phyloP scores from a whole-genome alignment of 2,888 invertebrate species.

The Limnephilus rhombicus region DNA sequence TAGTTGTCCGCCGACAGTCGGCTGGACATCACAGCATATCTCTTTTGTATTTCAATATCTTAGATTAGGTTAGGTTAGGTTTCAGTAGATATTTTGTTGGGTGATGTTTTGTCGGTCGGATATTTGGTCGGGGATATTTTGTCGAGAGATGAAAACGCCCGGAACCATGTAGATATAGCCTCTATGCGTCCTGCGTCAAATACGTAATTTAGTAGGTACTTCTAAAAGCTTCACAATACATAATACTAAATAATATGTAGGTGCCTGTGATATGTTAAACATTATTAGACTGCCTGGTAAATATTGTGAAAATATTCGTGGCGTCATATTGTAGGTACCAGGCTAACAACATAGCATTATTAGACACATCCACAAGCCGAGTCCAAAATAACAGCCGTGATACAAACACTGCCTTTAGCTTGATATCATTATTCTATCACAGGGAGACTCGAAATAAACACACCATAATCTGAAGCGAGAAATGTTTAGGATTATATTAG shows the following conservation, averaged over 20 bases:
- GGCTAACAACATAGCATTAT: neutral
- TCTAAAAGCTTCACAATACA: neutral
- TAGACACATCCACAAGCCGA: neutral
- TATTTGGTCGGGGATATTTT: too few relatives aligned
- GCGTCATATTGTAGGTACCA: neutral
- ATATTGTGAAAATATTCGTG: neutral
- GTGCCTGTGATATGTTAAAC: neutral
- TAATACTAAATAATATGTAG: neutral
- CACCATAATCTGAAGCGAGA: neutral
- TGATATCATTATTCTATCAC: neutral
- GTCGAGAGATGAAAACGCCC: too few relatives aligned
- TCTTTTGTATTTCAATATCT: too few relatives aligned
- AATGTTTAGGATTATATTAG: neutral
- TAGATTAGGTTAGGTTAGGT: too few relatives aligned
- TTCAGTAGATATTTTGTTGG: too few relatives aligned
- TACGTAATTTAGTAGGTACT: too few relatives aligned
- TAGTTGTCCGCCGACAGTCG: too few relatives aligned
- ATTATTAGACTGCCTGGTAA: neutral
- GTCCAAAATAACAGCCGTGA: neutral
- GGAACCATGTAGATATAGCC: too few relatives aligned
- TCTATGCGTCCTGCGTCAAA: too few relatives aligned
- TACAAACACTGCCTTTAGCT: neutral
- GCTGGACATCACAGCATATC: too few relatives aligned
- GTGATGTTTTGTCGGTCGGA: too few relatives aligned
- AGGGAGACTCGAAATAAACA: neutral